Conservation (phyloP, 2,888 invertebrate genomes). For the Drosophila diplacantha region DNA sequence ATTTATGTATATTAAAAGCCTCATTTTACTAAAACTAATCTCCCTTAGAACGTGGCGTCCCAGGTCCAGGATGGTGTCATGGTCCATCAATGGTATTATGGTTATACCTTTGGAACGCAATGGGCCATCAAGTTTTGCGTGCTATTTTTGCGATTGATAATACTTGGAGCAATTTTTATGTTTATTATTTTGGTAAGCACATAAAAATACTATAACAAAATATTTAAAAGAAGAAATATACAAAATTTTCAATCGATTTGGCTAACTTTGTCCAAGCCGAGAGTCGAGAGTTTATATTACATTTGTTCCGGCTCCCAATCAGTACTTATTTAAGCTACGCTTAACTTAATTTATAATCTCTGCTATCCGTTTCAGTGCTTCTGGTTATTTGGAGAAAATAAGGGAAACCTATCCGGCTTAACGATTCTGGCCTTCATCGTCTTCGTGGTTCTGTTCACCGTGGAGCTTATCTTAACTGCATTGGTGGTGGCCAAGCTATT, state of each 20-base stretch:
- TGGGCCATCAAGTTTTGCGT: conserved; percentile 54
- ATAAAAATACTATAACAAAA: not conserved
- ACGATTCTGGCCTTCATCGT: conserved; percentile 32
- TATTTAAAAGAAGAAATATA: not conserved
- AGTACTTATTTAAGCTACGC: too few species aligned
- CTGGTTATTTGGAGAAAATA: conserved; percentile 31
- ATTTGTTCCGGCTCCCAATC: not conserved
- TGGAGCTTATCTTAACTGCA: conserved; percentile 57
- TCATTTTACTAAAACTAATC: not conserved
- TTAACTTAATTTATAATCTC: too few species aligned
- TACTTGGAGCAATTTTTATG: conserved; percentile 49
- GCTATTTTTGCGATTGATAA: conserved; percentile 53
- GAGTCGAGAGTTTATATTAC: not conserved
- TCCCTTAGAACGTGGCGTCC: conserved; percentile 52
- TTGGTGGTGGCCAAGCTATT: conserved; percentile 56
- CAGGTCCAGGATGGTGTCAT: conserved; percentile 62
- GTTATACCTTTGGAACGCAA: conserved; percentile 52
- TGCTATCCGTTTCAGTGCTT: conserved; percentile 20
- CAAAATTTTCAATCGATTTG: not conserved
- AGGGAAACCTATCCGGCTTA: not conserved
- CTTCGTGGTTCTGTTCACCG: conserved; percentile 50
- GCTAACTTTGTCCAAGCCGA: not conserved
- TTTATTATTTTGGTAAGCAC: conserved; percentile 50
- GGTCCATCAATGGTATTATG: conserved; percentile 69
- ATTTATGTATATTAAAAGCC: not conserved